phyloP scores from a whole-genome alignment of 1,140 invertebrate genomes.

The Trachelipus rathkii region DNA sequence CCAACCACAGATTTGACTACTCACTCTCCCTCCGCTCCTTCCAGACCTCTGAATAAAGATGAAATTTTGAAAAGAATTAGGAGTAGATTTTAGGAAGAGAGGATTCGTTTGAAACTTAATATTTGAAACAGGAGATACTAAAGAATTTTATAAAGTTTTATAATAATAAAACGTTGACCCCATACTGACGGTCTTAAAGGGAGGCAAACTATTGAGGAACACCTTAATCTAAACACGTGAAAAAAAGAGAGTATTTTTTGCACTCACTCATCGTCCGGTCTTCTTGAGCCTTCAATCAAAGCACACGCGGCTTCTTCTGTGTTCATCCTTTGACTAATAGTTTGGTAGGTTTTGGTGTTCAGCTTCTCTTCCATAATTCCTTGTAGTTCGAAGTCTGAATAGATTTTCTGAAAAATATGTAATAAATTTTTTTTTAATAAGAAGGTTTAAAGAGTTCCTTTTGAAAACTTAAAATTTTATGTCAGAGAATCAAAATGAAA shows the following conservation, averaged over 20 bases:
- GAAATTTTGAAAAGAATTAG: constrained; percentile 25
- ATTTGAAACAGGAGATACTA: background rate
- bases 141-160: background rate
- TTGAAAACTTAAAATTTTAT: background rate
- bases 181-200: no score
- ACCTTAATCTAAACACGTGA: background rate
- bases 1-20: constrained; percentile 16
- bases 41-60: constrained; percentile 32
- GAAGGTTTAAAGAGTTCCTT: background rate
- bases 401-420: constrained; percentile 77
- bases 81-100: background rate
- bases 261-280: constrained; percentile 59
- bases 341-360: constrained; percentile 95
- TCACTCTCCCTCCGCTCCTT: constrained; percentile 42
- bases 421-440: background rate
- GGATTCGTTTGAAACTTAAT: background rate
- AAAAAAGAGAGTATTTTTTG: background rate
- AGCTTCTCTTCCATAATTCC: constrained; percentile 96
- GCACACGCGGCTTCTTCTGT: constrained; percentile 94
- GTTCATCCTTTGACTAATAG: constrained; percentile 85
- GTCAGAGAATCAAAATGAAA: background rate
- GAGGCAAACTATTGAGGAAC: no score
- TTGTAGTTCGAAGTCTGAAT: constrained; percentile 97
- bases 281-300: constrained; percentile 68
- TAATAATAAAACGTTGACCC: background rate